Conservation (phyloP, 2,888 invertebrate species). For the Drosophila lutescens region DNA sequence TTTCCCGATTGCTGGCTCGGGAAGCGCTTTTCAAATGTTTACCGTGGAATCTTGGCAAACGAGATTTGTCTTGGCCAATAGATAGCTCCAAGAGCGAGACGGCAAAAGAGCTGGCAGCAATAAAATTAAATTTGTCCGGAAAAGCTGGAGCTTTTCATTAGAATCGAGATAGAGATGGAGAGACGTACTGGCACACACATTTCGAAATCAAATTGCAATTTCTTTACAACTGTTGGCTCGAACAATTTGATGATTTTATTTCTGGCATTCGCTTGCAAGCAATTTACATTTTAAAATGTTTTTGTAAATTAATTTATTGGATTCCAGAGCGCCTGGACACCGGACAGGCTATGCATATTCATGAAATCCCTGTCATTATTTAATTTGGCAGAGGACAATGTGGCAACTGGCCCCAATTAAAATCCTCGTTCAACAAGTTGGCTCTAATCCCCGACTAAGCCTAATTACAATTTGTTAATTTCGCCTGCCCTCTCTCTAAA, state of each 20-base stretch:
- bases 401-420: conserved; percentile 45
- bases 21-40: conserved; percentile 75
- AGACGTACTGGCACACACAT: conserved; percentile 17
- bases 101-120: conserved; percentile 21
- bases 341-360: conserved; percentile 19
- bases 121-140: conserved; percentile 32
- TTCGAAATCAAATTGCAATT: conserved; percentile 22
- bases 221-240: conserved; percentile 11
- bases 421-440: conserved; percentile 55
- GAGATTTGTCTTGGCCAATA: conserved; percentile 37
- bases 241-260: conserved; percentile 26
- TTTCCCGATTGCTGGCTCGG: conserved; percentile 22
- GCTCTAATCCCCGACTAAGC: conserved; percentile 65
- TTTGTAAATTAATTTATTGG: conserved; percentile 43
- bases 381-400: conserved; percentile 43
- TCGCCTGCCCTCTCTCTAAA: conserved; percentile 41
- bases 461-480: conserved; percentile 67
- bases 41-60: conserved; percentile 65
- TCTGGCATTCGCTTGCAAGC: conserved; percentile 7
- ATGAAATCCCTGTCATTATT: conserved; percentile 48
- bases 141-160: conserved; percentile 24
- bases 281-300: conserved; percentile 32
- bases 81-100: background rate
- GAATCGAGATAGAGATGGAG: conserved; percentile 18
- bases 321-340: conserved; percentile 6